phyloP scores from a whole-genome alignment of 2,113 vertebrate species.

The Ursus arctos region DNA sequence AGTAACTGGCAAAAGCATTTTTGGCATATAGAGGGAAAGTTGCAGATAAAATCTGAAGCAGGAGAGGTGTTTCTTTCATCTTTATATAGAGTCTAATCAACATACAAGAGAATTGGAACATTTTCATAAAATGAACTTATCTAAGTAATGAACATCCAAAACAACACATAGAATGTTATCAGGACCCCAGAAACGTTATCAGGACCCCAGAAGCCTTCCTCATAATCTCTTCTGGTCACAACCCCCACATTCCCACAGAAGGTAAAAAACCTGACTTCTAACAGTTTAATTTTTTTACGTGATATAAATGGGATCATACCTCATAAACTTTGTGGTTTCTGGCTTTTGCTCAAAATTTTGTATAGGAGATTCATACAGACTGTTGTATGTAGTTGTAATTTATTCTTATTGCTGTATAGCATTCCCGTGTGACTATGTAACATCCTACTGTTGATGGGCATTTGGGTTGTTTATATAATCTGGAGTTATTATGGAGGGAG shows the following conservation, averaged over 20 bases:
- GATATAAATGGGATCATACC: neutral
- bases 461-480: neutral
- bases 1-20: neutral
- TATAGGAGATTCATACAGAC: neutral
- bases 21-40: neutral
- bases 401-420: neutral
- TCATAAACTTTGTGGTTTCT: neutral
- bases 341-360: neutral
- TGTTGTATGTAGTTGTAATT: neutral
- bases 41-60: neutral
- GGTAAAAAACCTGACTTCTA: neutral
- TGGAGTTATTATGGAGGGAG: neutral
- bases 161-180: neutral
- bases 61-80: neutral
- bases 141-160: neutral
- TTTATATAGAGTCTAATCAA: neutral
- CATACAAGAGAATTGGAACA: neutral
- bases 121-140: neutral
- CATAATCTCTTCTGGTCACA: neutral
- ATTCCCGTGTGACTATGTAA: neutral
- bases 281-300: neutral
- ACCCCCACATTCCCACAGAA: neutral
- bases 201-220: neutral
- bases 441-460: neutral
- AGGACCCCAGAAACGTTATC: neutral